Percentiles rank a stretch among this genome's conserved stretches.
phyloP scores from a whole-genome alignment of 2,888 invertebrate species.

The Carterocephalus palaemon region DNA sequence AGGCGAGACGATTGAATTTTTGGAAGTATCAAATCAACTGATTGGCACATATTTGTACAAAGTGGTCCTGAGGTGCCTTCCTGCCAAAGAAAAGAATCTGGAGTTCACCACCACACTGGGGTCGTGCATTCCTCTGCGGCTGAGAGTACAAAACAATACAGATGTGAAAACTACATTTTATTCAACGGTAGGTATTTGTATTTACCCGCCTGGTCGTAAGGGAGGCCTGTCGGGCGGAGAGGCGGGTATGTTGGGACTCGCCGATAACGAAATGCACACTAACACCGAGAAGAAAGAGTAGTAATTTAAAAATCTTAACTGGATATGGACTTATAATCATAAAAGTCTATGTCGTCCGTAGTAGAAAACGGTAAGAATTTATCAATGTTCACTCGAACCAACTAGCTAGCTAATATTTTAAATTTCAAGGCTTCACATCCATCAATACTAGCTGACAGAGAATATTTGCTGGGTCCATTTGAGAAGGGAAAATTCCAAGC shows the following conservation, averaged over 20 bases:
- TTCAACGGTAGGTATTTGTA: slow-evolving; percentile 44
- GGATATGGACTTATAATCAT: no score
- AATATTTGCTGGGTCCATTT: slow-evolving; percentile 47
- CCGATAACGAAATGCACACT: no score
- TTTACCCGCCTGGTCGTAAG: no score
- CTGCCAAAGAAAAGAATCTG: slow-evolving; percentile 60
- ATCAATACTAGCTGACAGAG: slow-evolving; percentile 51
- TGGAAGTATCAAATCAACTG: slow-evolving; percentile 54
- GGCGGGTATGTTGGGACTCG: no score
- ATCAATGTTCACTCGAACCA: no score
- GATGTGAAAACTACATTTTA: slow-evolving; percentile 49
- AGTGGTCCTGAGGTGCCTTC: slow-evolving; percentile 56
- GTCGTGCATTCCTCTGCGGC: slow-evolving; percentile 49
- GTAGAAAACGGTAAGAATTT: no score
- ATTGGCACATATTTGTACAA: slow-evolving; percentile 58
- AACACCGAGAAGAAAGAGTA: no score
- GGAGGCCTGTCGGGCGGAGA: no score
- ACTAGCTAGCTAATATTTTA: neutral
- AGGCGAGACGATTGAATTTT: slow-evolving; percentile 50
- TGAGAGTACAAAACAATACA: slow-evolving; percentile 60
- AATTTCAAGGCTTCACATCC: slow-evolving; percentile 54
- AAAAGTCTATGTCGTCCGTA: no score
- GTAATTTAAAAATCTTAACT: no score
- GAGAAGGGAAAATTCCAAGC: slow-evolving; percentile 66
- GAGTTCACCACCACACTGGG: slow-evolving; percentile 55